Evolutionary conservation across 2,888 invertebrate genomes (phyloP).

Genomic region (Hirtodrosophila duncani): DNA sequence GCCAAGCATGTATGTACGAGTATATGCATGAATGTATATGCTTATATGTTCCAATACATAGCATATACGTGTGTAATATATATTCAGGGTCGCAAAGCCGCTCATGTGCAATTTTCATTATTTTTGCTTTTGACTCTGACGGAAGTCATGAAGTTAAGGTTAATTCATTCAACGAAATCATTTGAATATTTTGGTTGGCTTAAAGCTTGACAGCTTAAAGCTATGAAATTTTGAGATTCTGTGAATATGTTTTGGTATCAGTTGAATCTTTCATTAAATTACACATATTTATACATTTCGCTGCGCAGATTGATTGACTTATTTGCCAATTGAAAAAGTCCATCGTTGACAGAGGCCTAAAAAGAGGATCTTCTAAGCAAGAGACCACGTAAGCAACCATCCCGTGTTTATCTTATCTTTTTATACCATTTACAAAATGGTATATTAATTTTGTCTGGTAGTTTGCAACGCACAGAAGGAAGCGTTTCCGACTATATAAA

Average conservation of each 20-base stretch:
- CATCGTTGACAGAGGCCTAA: no score
- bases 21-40: no score
- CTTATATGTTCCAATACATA: no score
- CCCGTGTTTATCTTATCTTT: no score
- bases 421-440: no score
- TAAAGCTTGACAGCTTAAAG: background rate
- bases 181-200: conserved; percentile 17
- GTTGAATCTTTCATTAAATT: background rate
- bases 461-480: no score
- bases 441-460: no score
- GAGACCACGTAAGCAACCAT: no score
- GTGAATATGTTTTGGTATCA: background rate
- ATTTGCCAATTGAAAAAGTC: no score
- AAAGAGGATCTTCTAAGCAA: no score
- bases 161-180: conserved; percentile 40
- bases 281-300: background rate
- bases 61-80: conserved; percentile 4
- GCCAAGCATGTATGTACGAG: conserved; percentile 1
- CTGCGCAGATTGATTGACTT: no score
- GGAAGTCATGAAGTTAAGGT: conserved; percentile 42
- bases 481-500: no score
- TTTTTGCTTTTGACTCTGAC: conserved; percentile 18
- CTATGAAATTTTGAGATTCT: background rate
- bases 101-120: conserved; percentile 54
- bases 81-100: conserved; percentile 43